Evolutionary conservation across 2,113 vertebrate species (phyloP).

Genomic region (Gorsachius goisagi): DNA sequence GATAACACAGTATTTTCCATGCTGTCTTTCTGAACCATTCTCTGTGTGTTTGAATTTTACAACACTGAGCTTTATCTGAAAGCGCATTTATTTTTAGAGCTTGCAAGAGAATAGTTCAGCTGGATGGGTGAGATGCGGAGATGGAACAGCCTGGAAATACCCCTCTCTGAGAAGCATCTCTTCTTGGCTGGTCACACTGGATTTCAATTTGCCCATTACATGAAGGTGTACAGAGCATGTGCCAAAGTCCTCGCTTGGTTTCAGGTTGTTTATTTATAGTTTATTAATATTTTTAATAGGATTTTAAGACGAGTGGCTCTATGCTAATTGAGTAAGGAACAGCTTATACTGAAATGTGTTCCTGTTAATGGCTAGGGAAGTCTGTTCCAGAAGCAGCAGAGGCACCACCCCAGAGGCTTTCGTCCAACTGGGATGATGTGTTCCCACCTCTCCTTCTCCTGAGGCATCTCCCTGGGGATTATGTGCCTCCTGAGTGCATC

Average conservation of each 20-base stretch:
- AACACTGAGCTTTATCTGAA: background rate
- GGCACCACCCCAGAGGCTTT: background rate
- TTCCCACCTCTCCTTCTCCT: background rate
- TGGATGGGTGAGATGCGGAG: background rate
- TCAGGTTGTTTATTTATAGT: background rate
- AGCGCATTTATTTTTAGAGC: background rate
- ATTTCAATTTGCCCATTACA: background rate
- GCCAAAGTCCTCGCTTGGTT: background rate
- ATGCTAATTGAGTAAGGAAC: background rate
- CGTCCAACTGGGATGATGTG: background rate
- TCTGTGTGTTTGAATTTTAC: background rate
- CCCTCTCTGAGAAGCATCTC: background rate
- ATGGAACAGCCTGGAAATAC: background rate
- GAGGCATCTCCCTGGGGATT: background rate
- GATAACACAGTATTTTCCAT: background rate
- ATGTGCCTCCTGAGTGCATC: background rate
- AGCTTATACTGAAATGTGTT: background rate
- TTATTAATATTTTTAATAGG: background rate
- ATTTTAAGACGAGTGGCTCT: background rate
- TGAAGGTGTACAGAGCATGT: too few species aligned
- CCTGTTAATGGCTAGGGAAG: background rate
- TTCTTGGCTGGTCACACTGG: background rate
- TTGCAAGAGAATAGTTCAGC: background rate
- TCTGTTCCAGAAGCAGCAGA: background rate
- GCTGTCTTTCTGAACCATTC: slow-evolving; percentile 3